These are phyloP conservation scores for Menidia beryllina DNA, from an alignment of 2,113 vertebrate species.

Conservation along the genomic window DNA sequence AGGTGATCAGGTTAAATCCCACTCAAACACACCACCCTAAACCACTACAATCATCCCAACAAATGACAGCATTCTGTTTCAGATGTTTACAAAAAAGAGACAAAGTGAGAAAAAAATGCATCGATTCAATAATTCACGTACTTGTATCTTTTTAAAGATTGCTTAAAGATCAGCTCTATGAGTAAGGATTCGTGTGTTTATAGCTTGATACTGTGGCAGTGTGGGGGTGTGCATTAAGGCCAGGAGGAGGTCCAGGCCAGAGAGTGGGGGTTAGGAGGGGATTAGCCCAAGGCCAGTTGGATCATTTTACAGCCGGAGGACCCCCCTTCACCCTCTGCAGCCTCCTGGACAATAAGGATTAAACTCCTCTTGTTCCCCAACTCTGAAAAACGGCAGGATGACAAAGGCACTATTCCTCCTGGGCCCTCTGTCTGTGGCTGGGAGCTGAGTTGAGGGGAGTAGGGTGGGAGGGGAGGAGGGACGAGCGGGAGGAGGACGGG, in stretches of 20 bases:
- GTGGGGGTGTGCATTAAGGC: constrained; percentile 52
- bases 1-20: constrained; percentile 70
- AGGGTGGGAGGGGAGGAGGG: constrained; percentile 40
- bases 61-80: constrained; percentile 21
- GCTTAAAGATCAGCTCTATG: not conserved
- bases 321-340: constrained; percentile 76
- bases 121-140: not conserved
- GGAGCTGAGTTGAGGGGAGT: constrained; percentile 61
- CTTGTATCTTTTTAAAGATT: constrained; percentile 14
- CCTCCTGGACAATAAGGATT: constrained; percentile 85
- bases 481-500: constrained; percentile 21
- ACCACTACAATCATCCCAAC: constrained; percentile 43
- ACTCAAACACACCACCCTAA: constrained; percentile 56
- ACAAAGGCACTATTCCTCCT: constrained; percentile 82
- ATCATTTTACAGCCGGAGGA: constrained; percentile 84
- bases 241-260: constrained; percentile 63
- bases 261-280: constrained; percentile 72
- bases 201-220: constrained; percentile 49
- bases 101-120: not conserved
- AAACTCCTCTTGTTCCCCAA: constrained; percentile 85
- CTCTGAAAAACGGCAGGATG: constrained; percentile 79
- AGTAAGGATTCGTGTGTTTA: constrained; percentile 40
- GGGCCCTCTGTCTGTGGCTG: constrained; percentile 70
- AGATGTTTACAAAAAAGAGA: constrained; percentile 1
- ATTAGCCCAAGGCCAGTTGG: constrained; percentile 81